These are phyloP conservation scores for Halcyon chelicuti DNA, from an alignment of 2,797 vertebrate species.

Conservation along the genomic window DNA sequence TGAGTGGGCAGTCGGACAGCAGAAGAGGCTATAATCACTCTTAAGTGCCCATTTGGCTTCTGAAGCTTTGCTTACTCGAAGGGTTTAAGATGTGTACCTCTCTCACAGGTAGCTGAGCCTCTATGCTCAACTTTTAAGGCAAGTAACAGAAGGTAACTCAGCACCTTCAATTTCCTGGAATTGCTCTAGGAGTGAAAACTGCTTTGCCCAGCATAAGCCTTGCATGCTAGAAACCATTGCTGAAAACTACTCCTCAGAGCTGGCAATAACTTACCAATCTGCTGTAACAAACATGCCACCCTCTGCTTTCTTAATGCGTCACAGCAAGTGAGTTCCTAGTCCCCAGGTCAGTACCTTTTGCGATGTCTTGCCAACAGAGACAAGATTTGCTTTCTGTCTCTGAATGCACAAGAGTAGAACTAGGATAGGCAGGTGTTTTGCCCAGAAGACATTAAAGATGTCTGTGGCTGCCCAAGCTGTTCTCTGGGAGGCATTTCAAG, in stretches of 20 bases:
- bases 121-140: conserved; percentile 8
- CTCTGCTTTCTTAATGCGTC: not conserved
- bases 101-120: not conserved
- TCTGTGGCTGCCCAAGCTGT: not conserved
- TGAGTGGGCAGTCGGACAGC: not conserved
- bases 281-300: not conserved
- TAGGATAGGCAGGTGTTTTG: not conserved
- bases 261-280: not conserved
- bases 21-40: not conserved
- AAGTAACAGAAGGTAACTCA: conserved; percentile 18
- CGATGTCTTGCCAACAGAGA: not conserved
- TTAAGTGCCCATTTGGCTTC: not conserved
- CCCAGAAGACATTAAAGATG: not conserved
- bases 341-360: not conserved
- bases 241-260: not conserved
- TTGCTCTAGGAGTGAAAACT: not conserved
- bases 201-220: not conserved
- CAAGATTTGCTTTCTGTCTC: not conserved
- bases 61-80: not conserved
- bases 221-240: not conserved
- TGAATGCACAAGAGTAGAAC: not conserved
- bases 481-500: not conserved
- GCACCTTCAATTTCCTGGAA: not conserved
- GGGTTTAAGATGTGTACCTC: not conserved
- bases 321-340: not conserved